Evolutionary conservation across 2,797 vertebrate species (phyloP), one percentile per base, ranked within the genome.

Genomic region (Enteromius thamalakanensis): DNA sequence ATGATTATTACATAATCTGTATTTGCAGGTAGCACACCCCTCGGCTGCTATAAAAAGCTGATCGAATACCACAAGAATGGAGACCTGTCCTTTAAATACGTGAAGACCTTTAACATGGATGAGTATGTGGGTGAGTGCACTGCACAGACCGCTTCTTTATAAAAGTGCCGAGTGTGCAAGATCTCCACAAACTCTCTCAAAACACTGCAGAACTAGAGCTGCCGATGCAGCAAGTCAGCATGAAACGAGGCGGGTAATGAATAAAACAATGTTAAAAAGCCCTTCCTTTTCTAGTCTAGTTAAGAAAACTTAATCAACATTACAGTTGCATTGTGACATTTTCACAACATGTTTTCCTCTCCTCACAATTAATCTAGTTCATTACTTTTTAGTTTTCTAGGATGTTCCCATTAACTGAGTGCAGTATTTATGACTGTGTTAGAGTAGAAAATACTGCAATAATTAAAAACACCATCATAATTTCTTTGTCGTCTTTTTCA

Each of bases 91-190:
- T 99, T 99, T 90, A 94, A 96, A 89, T 98, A 97, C 68, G 97
- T 99, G 81, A 98, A 99, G 90, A 99, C 98, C 5, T 99, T 99
- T 93, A 99, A 99, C 94, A 99, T 99, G 98, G 98, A 99, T 53
- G 98, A 99, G 91, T 99, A 99, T 83, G 98, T 99, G 15, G 98
- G 98, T 98, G 90, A 93, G 37, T 47, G 45, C 55, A 79, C 15
- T 12, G 2, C 15, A 42, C 79, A 29, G 49, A 11, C 74, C 6
- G 32, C 12, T 23, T 2, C 26, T 79, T 37, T 7, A 10, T 10
- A 8, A 80, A 64, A 72, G 45, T 78, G 67, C n/a, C 55, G n/a
- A 79, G 42, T 72, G 4, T 42, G 42, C 58, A 64, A 23, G 26
- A 78, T 79, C 42, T 60, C 4, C 34, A 29, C 12, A 55, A 76